Conservation (phyloP, 2,113 vertebrate genomes). For the Mirounga angustirostris region DNA sequence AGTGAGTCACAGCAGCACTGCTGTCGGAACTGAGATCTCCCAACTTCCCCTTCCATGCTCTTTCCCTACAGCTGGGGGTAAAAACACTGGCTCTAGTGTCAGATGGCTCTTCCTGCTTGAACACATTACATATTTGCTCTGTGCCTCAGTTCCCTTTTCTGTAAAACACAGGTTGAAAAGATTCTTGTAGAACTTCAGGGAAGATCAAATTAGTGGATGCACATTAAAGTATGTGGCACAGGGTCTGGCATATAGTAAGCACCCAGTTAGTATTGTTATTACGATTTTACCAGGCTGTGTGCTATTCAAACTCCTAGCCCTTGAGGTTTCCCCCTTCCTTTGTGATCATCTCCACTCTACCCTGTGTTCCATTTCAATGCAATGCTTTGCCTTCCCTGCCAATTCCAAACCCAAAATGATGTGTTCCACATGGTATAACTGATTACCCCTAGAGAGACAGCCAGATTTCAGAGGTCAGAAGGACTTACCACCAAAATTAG, state of each 20-base stretch:
- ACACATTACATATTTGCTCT: background rate
- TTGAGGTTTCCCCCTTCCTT: background rate
- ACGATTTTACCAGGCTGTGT: background rate
- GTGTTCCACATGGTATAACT: background rate
- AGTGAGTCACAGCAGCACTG: background rate
- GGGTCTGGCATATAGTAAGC: background rate
- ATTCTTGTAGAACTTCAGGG: background rate
- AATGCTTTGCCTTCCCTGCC: background rate
- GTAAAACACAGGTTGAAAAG: background rate
- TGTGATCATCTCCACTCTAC: background rate
- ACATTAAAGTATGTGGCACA: background rate
- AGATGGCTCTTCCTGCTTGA: background rate
- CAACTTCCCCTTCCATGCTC: rapidly evolving
- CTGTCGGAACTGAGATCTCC: background rate
- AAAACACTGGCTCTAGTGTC: background rate
- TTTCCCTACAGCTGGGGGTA: background rate
- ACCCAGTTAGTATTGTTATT: no score
- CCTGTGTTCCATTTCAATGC: background rate
- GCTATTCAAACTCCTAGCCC: background rate
- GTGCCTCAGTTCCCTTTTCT: background rate
- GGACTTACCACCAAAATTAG: background rate
- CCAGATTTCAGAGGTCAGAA: background rate
- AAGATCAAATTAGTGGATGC: background rate
- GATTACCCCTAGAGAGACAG: background rate
- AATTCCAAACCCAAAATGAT: background rate